phyloP scores from a whole-genome alignment of 2,113 vertebrate species.

The Aix galericulata region DNA sequence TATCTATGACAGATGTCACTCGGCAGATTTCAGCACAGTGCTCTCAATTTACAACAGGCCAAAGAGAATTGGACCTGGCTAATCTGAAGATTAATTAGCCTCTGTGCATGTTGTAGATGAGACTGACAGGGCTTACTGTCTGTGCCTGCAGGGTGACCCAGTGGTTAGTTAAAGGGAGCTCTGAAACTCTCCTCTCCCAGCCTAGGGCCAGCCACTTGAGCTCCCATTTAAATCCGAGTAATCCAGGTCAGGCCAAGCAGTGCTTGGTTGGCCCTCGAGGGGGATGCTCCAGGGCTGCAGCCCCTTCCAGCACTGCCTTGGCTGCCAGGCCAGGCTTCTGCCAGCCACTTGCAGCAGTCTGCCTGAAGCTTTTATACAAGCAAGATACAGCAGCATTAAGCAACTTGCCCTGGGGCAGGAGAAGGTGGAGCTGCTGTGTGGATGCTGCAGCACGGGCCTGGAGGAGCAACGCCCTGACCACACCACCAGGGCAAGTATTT shows the following conservation, averaged over 20 bases:
- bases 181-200: background rate
- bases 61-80: background rate
- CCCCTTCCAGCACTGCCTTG: background rate
- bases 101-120: background rate
- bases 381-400: background rate
- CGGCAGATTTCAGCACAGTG: background rate
- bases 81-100: background rate
- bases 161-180: background rate
- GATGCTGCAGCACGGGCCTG: too few species aligned
- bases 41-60: background rate
- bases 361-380: background rate
- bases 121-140: background rate
- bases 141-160: background rate
- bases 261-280: background rate
- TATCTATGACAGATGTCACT: background rate
- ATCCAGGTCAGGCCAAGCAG: background rate
- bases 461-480: too few species aligned
- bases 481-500: background rate
- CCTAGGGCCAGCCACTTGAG: background rate
- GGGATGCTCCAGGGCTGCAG: background rate
- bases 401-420: background rate
- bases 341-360: background rate
- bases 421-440: too few species aligned
- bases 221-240: background rate
- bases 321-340: background rate